Evolutionary conservation across 2,888 invertebrate genomes (phyloP).

Genomic region (Dorcus parallelipipedus): DNA sequence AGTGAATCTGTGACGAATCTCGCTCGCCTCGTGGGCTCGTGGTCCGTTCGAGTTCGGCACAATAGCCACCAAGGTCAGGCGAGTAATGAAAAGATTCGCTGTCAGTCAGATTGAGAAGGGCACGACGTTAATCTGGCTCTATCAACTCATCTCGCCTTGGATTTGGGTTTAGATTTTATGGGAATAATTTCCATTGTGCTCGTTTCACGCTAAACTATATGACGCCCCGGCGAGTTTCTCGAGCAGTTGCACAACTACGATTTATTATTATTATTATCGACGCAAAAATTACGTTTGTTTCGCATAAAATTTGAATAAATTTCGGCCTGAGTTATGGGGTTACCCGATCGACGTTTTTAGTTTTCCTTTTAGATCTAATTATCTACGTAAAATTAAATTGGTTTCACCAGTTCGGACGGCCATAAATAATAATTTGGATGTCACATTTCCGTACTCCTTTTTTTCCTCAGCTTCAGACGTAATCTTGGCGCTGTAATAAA

Average conservation of each 20-base stretch:
- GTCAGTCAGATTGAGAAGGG: slow-evolving; percentile 36
- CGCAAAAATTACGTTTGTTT: slow-evolving; percentile 1
- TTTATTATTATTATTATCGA: not conserved
- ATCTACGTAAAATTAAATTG: not conserved
- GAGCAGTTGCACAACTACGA: not conserved
- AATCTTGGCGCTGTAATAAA: no score
- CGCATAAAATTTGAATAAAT: slow-evolving; percentile 3
- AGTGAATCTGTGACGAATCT: slow-evolving; percentile 32
- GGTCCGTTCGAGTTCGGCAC: slow-evolving; percentile 24
- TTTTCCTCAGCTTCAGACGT: no score
- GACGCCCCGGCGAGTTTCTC: not conserved
- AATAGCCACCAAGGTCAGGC: slow-evolving; percentile 31
- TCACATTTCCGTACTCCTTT: no score
- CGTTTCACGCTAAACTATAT: not conserved
- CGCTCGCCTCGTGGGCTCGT: slow-evolving; percentile 13
- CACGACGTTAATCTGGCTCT: slow-evolving; percentile 30
- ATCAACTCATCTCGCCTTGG: slow-evolving; percentile 18
- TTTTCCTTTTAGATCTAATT: not conserved
- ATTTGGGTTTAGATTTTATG: slow-evolving; percentile 6
- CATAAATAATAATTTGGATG: not conserved
- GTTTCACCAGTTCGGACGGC: not conserved
- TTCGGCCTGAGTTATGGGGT: not conserved
- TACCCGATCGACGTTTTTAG: not conserved
- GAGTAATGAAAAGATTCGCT: slow-evolving; percentile 36
- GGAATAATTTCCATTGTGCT: slow-evolving; percentile 4